Base-by-base conservation (phyloP, 2,113 vertebrate species). In the Nycticorax nycticorax region DNA sequence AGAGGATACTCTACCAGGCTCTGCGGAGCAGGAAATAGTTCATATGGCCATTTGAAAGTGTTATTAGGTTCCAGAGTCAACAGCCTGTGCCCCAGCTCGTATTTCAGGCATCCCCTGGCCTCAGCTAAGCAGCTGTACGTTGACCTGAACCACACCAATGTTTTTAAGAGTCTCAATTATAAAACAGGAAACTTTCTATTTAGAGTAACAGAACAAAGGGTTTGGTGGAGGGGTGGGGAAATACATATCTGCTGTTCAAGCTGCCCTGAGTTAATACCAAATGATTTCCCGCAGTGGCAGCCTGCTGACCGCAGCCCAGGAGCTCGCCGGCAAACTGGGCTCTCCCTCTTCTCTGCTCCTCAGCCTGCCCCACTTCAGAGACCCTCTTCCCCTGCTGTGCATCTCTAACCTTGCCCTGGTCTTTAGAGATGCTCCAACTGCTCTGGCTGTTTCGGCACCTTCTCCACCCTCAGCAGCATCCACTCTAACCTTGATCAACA, bases 121-220 rank as follows among this genome's bases (percentile, higher is more conserved):
- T 22, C 82, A 77, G 90, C 72, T 67, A 4, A 73, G 79, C 90
- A 94, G 85, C 92, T 94, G 82, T 35, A 66, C 4, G 14, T 11
- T 77, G 88, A 88, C 75, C 72, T 74, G 90, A 74, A 45, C 82
- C 68, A 76, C 67, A 24, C 4, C 26, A 84, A 85, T 13, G 63
- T 69, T 95, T 92, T 57, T 14, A 66, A 68, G 56, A 66, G 63
- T 24, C 64, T 74, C 93, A 53, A 9, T 88, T 88, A 90, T 93
- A 89, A 94, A 93, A 57, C 92, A 92, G 93, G 88, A 95, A 93
- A 90, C n/a, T 77, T 96, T 88, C 78, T 96, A 89, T 94, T 92
- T 77, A 83, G 37, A 90, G 90, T 8, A 92, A 88, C 9, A 4
- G 75, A 74, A 93, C 32, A 71, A 72, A 50, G 20, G 67, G 13